Evolutionary conservation across 2,113 vertebrate genomes (phyloP), one percentile per base, ranked within the genome.

Genomic region (Takifugu flavidus): DNA sequence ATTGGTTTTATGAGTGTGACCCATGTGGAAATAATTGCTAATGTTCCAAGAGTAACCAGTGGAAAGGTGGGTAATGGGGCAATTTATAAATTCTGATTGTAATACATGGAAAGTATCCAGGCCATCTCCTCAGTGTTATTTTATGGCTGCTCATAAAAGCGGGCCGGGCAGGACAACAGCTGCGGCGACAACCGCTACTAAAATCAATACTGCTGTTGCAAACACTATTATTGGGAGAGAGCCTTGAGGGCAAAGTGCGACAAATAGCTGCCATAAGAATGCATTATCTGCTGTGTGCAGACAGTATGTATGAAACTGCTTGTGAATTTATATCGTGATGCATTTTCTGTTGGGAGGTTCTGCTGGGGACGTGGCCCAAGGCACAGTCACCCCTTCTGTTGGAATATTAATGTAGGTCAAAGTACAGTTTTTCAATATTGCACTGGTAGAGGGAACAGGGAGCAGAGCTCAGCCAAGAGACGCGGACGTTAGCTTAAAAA

Each of bases 11-110:
- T 86, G 88, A 90, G 81, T 76, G 54, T 79, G 79, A 86, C 82
- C 88, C 87, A 76, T 85, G 84, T 88, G 88, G 89, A 91, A 90
- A 91, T 92, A 92, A 92, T 93, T 91, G 89, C 90, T 91, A 91
- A 91, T 90, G 89, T 90, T 90, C 82, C 68, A 75, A 87, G 87
- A 89, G 91, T 89, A 89, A 90, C 90, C 87, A 90, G 82, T 91
- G 87, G 89, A 90, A 91, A 90, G 88, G 85, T 79, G 88, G 86
- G 88, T 92, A 93, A 92, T 91, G 88, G 89, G 88, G 86, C 91
- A 88, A 89, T 91, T 89, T 89, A 90, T 91, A 91, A 88, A 90
- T 86, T 88, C 84, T 88, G 89, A 91, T 90, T 87, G 91, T 84
- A 88, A 88, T 89, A 88, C 88, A 89, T 87, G 89, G 89, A 89